Evolutionary conservation across 2,888 invertebrate species (phyloP), one percentile per base, ranked within the genome.

Genomic region (Bedellia somnulentella): DNA sequence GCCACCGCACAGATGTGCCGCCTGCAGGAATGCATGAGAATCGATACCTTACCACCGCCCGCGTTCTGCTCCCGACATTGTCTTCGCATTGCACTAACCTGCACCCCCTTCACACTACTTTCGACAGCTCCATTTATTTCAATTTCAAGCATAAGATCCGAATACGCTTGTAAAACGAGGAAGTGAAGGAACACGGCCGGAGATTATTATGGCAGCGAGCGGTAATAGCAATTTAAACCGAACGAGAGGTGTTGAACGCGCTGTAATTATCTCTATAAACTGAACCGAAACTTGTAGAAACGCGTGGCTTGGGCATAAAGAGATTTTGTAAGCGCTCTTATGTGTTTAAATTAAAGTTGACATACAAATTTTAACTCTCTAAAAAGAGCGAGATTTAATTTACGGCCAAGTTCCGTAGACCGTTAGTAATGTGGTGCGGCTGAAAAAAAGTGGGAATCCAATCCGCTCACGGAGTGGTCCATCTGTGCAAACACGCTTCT

Each of bases 11-110:
- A 66, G 62, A 58, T 67, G 64, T 57, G 57, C 47, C 44, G 38
- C 40, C 31, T 35, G 31, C 32, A 33, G 51, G 60, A 64, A 60
- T 71, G 67, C 71, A 71, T 56, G 49, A 55, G 62, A 71, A 73
- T 73, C 71, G 61, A 71, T 73, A 64, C 52, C 47, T 43, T 44
- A 44, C 56, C n/a, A 18, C 18, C 51, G 52, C 52, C 22, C 52
- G 49, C 56, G 50, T 49, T 53, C 60, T 9, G 18, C 5, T 58
- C 56, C 52, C 57, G 62, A 58, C 58, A 56, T 57, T 61, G 62
- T 66, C 66, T 66, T 64, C 64, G 67, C 70, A 57, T 55, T 58
- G 58, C 55, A 49, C 56, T 70, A 68, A 66, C 68, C 68, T 64
- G 70, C 57, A 62, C 70, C 52, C 45, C 25, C 24, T 14, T 24